Conservation (phyloP, 2,888 invertebrate species). For the Calephelis perditalis region DNA sequence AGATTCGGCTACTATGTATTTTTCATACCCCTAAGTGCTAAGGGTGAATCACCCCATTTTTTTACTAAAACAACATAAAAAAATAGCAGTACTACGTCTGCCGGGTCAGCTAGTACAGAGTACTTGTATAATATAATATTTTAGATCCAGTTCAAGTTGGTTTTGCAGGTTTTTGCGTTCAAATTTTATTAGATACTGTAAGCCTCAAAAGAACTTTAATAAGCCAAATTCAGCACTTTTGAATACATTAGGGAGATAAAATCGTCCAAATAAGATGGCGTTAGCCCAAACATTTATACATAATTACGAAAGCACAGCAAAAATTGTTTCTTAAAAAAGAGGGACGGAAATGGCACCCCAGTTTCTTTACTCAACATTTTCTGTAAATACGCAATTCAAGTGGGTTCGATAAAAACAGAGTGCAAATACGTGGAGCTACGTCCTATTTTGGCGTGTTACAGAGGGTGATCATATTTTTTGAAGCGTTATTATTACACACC, state of each 20-base stretch:
- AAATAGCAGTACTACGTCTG: too few species aligned
- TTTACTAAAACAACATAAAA: too few species aligned
- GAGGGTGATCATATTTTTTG: slow-evolving; percentile 64
- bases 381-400: slow-evolving; percentile 53
- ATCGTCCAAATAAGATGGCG: slow-evolving; percentile 36
- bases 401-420: slow-evolving; percentile 45
- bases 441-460: slow-evolving; percentile 34
- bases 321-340: slow-evolving; percentile 68
- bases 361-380: slow-evolving; percentile 70
- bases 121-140: too few species aligned
- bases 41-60: too few species aligned
- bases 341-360: slow-evolving; percentile 65
- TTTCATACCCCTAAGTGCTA: too few species aligned
- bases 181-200: too few species aligned
- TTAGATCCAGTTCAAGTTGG: too few species aligned
- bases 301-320: slow-evolving; percentile 67
- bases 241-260: background rate
- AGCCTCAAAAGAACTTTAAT: too few species aligned
- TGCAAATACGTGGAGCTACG: slow-evolving; percentile 35
- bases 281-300: slow-evolving; percentile 70
- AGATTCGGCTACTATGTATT: too few species aligned
- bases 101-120: too few species aligned
- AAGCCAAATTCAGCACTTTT: too few species aligned
- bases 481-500: slow-evolving; percentile 76
- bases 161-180: too few species aligned